A percentile compares a stretch with the other conserved stretches of the same genome.
phyloP scores from a whole-genome alignment of 2,888 invertebrate genomes.

The Dascillus cervinus region DNA sequence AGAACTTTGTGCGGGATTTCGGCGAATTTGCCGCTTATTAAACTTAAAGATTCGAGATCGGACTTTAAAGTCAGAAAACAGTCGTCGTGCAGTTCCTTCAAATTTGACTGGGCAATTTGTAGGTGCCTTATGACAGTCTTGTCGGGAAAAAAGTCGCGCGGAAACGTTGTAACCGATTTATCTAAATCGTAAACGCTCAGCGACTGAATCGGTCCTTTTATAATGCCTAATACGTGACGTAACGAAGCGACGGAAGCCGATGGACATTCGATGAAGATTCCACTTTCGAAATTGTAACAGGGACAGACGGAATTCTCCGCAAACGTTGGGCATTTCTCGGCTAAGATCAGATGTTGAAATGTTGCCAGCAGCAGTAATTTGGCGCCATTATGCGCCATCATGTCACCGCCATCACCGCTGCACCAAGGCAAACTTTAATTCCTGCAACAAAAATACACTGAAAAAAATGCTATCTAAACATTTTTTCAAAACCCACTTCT shows the following conservation, averaged over 20 bases:
- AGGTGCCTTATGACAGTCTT: conserved; percentile 51
- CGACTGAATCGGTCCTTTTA: conserved; percentile 67
- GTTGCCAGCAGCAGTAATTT: conserved; percentile 26
- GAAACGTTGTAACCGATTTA: conserved; percentile 67
- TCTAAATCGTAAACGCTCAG: conserved; percentile 85
- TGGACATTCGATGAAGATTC: conserved; percentile 82
- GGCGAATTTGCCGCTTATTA: conserved; percentile 66
- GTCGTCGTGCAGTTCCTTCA: conserved; percentile 62
- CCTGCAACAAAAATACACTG: too few species aligned
- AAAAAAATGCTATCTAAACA: too few species aligned
- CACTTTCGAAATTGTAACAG: conserved; percentile 89
- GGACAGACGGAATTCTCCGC: conserved; percentile 77
- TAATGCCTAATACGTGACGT: conserved; percentile 63
- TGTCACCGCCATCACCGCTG: conserved; percentile 22
- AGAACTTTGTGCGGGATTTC: conserved; percentile 74
- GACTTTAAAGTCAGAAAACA: conserved; percentile 63
- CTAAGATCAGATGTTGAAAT: conserved; percentile 28
- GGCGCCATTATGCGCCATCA: conserved; percentile 36
- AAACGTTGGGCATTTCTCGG: conserved; percentile 60
- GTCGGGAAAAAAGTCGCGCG: conserved; percentile 66
- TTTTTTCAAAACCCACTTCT: too few species aligned
- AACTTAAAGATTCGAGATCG: conserved; percentile 69
- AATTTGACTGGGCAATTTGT: conserved; percentile 53
- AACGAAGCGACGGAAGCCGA: conserved; percentile 70
- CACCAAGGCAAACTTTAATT: too few species aligned